Evolutionary conservation across 2,888 invertebrate genomes (phyloP).

Genomic region (Nycteola revayana): DNA sequence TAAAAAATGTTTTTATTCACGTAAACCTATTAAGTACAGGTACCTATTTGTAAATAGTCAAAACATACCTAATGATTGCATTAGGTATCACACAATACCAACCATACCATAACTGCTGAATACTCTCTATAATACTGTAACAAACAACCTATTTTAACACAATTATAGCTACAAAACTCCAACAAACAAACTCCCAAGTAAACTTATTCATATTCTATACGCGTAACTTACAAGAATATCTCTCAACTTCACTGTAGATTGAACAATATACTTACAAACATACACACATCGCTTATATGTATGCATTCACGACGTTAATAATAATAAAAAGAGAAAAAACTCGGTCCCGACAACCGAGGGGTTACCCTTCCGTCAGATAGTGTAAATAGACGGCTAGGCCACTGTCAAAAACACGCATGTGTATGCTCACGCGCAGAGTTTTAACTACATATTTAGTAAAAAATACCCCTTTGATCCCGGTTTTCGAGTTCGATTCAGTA

Average conservation of each 20-base stretch:
- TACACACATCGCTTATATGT: constrained; percentile 21
- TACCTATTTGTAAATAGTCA: too few relatives aligned
- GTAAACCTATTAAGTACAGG: too few relatives aligned
- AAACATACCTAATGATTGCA: too few relatives aligned
- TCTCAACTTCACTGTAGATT: constrained; percentile 16
- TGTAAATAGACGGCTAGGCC: constrained; percentile 34
- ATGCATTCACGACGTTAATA: constrained; percentile 60
- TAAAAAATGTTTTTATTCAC: too few relatives aligned
- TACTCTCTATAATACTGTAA: too few relatives aligned
- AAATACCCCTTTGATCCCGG: constrained; percentile 10
- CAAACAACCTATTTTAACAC: too few relatives aligned
- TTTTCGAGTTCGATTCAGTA: constrained; percentile 18
- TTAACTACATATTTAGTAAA: constrained; percentile 20
- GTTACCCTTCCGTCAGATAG: constrained; percentile 69
- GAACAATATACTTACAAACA: constrained; percentile 16
- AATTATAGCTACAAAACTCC: too few relatives aligned
- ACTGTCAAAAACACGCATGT: constrained; percentile 49
- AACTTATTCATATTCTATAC: background rate
- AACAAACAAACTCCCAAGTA: too few relatives aligned
- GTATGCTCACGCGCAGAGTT: constrained; percentile 28
- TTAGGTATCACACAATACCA: too few relatives aligned
- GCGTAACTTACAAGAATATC: constrained; percentile 15
- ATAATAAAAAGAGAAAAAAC: constrained; percentile 78
- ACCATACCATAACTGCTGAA: too few relatives aligned
- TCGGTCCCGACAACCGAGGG: constrained; percentile 61